Base-by-base conservation (phyloP, 2,113 vertebrate species). In the Butorides virescens region DNA sequence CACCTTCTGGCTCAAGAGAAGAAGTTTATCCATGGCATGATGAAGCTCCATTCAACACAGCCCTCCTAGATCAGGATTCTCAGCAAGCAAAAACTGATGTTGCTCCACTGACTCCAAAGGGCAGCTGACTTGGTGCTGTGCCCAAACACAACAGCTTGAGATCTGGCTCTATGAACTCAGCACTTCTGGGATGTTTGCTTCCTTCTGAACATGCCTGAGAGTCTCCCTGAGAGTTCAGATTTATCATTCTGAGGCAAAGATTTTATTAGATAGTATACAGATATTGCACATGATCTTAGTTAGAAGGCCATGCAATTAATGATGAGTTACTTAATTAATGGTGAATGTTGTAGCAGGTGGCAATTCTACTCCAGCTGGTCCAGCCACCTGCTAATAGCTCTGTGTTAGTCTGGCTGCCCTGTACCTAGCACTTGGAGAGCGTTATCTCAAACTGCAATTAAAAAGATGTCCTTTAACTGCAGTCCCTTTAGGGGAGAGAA, bases 291-390 rank as follows among this genome's bases (percentile, higher is more conserved):
- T 80, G 53, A 70, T 83, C 81, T 88, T 74, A 66, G 82, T 74
- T 90, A 89, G 86, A 93, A 90, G 76, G 67, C 88, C 66, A 79
- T 78, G 59, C 66, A 89, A 95, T 97, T 97, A 98, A 96, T 93
- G 89, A 97, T 92, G 84, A 95, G 88, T 39, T 96, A 42, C 61
- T 81, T 98, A 98, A 97, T 97, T 95, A 97, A 95, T 75, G 79
- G 44, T 75, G 89, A 96, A 85, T 74, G 63, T 68, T 84, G 86
- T 39, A 96, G 84, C 88, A 97, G 95, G 91, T 95, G 90, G 90
- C 71, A 93, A 58, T 81, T 96, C 95, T 71, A 63, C 47, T 97
- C 95, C 93, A 97, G 81, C 78, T 96, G 94, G 63, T 81, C 78
- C 85, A 84, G 88, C 93, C 93, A 97, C 84, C 95, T 96, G 94